A percentile compares a stretch with the other conserved stretches of the same genome.
Evolutionary conservation across 2,888 invertebrate species (phyloP).

Genomic region (Ashinkailepas kermadecensis): DNA sequence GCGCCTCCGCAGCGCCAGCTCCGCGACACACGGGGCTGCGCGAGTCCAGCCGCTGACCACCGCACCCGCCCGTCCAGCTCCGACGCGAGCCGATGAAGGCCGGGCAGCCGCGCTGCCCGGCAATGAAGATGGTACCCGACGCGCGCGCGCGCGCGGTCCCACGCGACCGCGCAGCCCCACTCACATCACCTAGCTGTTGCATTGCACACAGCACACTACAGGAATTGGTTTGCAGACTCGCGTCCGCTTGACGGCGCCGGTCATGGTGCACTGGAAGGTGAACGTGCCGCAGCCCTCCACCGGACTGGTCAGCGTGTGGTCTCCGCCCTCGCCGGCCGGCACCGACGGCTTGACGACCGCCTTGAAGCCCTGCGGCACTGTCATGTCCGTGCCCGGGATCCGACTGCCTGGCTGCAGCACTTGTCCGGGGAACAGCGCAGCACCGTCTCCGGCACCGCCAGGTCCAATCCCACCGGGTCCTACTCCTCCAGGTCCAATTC

Average conservation of each 20-base stretch:
- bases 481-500: not conserved
- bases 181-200: not conserved
- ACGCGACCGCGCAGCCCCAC: not conserved
- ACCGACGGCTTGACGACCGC: not conserved
- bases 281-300: not conserved
- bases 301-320: not conserved
- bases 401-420: not conserved
- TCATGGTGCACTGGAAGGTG: not conserved
- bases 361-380: not conserved
- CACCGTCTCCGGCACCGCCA: not conserved
- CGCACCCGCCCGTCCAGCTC: not conserved
- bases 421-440: not conserved
- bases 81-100: too few species aligned
- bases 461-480: not conserved
- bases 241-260: not conserved
- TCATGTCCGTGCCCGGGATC: not conserved
- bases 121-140: not conserved
- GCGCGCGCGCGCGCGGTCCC: not conserved
- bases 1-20: not conserved
- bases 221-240: slow-evolving; percentile 1
- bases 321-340: not conserved
- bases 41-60: not conserved
- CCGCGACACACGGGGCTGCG: not conserved
- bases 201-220: not conserved
- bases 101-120: not conserved